Base-by-base conservation (phyloP, 1,140 invertebrate genomes). In the Latrodectus geometricus region DNA sequence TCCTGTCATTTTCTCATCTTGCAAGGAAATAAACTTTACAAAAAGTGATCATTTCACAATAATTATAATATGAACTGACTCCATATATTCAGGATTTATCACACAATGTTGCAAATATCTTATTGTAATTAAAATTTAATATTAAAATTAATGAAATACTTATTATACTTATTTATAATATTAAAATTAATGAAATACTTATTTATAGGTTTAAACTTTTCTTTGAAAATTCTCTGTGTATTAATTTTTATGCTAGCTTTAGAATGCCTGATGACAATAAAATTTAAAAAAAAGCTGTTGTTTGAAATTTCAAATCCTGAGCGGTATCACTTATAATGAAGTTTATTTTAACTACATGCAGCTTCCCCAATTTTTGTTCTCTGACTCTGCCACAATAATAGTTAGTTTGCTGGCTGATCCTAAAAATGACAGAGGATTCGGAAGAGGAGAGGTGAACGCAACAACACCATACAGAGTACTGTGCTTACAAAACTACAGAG, bases 401-500 rank as follows among this genome's bases (percentile, higher is more conserved):
- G 86, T 89, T 56, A 89, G 88, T 4, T 65, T 89, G 4, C 20
- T 88, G 20, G 86, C 88, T n/a, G 89, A 89, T 82, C 89, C 89
- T 65, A 15, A 76, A 11, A 88, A 89, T 69, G 73, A 87, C 48
- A 69, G 89, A 23, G 88, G 88, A 14, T 89, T 88, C 56, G 89
- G 89, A 4, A 72, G 78, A 50, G 86, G 88, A 7, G 88, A 88
- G 50, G 77, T 81, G 1, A 83, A 81, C 21, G 80, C 88, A 2
- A 88, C 88, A 0, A 88, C 88, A 48, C 89, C 88, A 8, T 89
- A 88, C 79, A 83, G 89, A 23, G 73, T 89, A 14, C 68, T 89
- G 0, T 89, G 89, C 23, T 66, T 88, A 61, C 88, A 89, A 35
- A 88, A 72, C 23, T 82, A 49, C 52, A 54, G 87, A n/a, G 69